Evolutionary conservation across 2,888 invertebrate species (phyloP).

Genomic region (Mantis religiosa): DNA sequence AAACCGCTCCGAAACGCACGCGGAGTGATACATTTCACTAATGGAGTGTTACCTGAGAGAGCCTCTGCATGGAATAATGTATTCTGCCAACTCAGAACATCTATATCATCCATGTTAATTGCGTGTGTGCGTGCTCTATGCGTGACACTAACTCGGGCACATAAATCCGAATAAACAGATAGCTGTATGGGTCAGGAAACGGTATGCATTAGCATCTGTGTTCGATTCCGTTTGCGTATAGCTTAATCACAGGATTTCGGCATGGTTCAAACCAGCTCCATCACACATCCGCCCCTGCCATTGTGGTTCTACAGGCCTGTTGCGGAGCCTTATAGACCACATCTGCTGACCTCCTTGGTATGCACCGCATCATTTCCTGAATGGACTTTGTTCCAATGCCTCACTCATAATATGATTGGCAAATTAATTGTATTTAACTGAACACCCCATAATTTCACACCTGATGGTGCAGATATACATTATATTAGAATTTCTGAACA

Average conservation of each 20-base stretch:
- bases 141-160: background rate
- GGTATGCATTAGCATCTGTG: background rate
- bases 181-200: background rate
- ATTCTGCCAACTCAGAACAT: background rate
- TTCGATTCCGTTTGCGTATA: background rate
- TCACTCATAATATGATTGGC: no score
- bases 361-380: no score
- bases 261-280: background rate
- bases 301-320: background rate
- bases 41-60: background rate
- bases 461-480: no score
- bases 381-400: no score
- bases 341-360: no score
- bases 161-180: background rate
- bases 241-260: background rate
- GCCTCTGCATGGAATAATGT: background rate
- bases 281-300: background rate
- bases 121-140: background rate
- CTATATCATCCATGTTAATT: background rate
- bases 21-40: background rate
- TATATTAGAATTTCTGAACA: no score
- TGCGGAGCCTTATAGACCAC: background rate
- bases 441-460: no score
- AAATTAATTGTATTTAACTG: no score
- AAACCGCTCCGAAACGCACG: background rate